These are phyloP conservation scores for Cynodonichthys magdalenae DNA, from an alignment of 2,797 vertebrate genomes.

Conservation along the genomic window DNA sequence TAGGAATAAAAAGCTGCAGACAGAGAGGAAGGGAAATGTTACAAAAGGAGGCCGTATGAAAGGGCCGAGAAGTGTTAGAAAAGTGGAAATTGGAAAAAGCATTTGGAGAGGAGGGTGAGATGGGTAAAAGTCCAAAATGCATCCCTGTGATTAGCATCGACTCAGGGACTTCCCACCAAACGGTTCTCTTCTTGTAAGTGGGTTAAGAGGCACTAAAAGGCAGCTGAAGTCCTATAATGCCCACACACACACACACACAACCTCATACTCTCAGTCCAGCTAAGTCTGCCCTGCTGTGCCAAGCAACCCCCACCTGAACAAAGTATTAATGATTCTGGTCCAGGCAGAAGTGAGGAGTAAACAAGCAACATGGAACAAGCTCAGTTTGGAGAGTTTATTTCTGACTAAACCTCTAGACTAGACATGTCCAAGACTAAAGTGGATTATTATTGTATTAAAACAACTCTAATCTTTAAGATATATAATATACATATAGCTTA, in stretches of 20 bases:
- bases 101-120: constrained; percentile 15
- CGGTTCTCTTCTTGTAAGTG: constrained; percentile 33
- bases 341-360: constrained; percentile 17
- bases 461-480: too few relatives aligned
- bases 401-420: too few relatives aligned
- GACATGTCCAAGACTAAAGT: too few relatives aligned
- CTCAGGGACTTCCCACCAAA: constrained; percentile 27
- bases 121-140: constrained; percentile 38
- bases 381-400: too few relatives aligned
- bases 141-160: constrained; percentile 32
- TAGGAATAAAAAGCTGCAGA: constrained; percentile 17
- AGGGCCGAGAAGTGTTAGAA: constrained; percentile 36
- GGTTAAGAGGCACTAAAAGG: constrained; percentile 47
- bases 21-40: constrained; percentile 22
- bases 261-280: background rate
- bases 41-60: constrained; percentile 11
- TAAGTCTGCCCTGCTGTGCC: constrained; percentile 26
- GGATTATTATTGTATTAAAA: too few relatives aligned
- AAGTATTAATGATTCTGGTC: constrained; percentile 51
- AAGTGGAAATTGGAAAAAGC: constrained; percentile 28
- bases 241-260: background rate
- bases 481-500: too few relatives aligned
- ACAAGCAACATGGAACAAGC: constrained; percentile 17
- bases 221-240: constrained; percentile 15
- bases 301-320: constrained; percentile 27